Evolutionary conservation across 2,797 vertebrate species (phyloP).

Genomic region (Lagodon rhomboides): DNA sequence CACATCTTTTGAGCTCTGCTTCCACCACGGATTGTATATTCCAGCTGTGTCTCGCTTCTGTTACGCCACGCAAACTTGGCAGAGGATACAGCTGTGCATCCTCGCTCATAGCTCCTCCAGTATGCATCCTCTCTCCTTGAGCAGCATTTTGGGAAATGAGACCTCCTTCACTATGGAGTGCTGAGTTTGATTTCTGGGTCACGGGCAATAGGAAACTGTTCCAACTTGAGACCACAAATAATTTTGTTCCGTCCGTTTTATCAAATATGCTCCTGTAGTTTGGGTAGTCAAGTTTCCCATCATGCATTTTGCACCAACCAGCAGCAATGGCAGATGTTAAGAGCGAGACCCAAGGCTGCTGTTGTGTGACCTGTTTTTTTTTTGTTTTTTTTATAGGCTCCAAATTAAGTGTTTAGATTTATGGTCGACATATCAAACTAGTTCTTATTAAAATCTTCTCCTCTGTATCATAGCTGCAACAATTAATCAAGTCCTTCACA

Average conservation of each 20-base stretch:
- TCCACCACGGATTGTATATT: no score
- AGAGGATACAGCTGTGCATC: neutral
- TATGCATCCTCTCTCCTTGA: neutral
- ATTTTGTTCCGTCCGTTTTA: neutral
- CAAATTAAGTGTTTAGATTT: no score
- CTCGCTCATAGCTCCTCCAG: neutral
- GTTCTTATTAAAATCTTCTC: neutral
- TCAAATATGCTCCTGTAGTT: neutral
- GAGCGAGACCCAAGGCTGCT: neutral
- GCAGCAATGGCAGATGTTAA: neutral
- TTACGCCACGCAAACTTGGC: no score
- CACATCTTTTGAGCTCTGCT: no score
- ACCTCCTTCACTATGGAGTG: neutral
- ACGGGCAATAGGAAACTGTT: neutral
- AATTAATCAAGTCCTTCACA: no score
- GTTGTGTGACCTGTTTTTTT: neutral
- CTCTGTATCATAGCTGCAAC: neutral
- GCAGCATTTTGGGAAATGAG: neutral
- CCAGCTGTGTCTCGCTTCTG: no score
- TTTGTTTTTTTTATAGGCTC: neutral
- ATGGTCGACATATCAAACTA: no score
- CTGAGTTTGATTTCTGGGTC: neutral
- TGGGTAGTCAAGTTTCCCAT: neutral
- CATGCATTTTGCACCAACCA: neutral
- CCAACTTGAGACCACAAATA: neutral